phyloP scores from a whole-genome alignment of 1,140 invertebrate genomes.

The Drosophila truncata region DNA sequence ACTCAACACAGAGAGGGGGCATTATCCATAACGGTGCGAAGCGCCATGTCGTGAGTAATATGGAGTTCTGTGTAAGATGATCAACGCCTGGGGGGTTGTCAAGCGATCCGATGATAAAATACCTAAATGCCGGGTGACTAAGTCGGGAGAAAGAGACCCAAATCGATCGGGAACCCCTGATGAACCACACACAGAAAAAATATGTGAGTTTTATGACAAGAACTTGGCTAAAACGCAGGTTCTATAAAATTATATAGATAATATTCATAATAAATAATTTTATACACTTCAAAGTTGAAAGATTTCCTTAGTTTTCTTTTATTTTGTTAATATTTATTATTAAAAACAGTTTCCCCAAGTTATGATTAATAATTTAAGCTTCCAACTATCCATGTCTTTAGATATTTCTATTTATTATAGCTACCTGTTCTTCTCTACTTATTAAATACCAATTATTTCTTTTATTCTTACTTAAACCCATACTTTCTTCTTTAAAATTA shows the following conservation, averaged over 20 bases:
- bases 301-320: neutral
- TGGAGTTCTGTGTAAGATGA: constrained; percentile 30
- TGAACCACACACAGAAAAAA: neutral
- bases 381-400: neutral
- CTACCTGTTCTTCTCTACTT: neutral
- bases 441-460: no score
- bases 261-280: neutral
- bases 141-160: constrained; percentile 2
- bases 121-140: constrained; percentile 25
- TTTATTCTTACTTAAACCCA: neutral
- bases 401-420: neutral
- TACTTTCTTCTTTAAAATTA: neutral
- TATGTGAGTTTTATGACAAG: no score
- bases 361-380: neutral
- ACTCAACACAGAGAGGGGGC: constrained; percentile 1
- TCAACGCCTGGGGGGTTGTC: constrained; percentile 17
- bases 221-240: neutral
- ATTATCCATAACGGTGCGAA: constrained; percentile 23
- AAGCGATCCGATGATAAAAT: constrained; percentile 25
- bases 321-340: neutral
- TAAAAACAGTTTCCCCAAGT: neutral
- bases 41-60: constrained; percentile 36
- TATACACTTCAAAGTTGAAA: neutral
- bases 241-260: neutral
- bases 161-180: neutral